These are phyloP conservation scores for Temnothorax unifasciatus DNA, from an alignment of 2,888 invertebrate genomes.

Conservation along the genomic window DNA sequence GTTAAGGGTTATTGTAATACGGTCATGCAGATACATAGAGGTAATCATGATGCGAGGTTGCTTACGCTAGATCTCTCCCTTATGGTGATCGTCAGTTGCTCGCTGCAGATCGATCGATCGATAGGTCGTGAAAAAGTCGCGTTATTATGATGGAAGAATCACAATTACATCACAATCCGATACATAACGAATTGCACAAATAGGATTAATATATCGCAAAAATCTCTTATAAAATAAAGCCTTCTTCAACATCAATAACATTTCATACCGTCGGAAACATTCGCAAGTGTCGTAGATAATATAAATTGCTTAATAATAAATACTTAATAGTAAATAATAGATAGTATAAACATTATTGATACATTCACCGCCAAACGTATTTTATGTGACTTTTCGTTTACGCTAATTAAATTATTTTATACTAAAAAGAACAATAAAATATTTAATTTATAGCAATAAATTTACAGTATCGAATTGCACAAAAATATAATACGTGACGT, in stretches of 20 bases:
- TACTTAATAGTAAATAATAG: constrained; percentile 21
- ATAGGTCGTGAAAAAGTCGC: constrained; percentile 48
- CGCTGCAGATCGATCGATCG: constrained; percentile 48
- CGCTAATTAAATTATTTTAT: background rate
- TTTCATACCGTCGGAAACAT: constrained; percentile 19
- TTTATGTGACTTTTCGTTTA: background rate
- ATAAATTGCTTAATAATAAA: constrained; percentile 31
- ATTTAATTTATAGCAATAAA: no score
- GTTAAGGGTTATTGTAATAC: constrained; percentile 58
- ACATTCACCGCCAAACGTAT: background rate
- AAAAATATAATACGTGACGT: background rate
- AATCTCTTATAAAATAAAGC: constrained; percentile 34
- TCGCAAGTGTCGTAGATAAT: constrained; percentile 9
- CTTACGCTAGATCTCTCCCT: constrained; percentile 49
- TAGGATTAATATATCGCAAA: background rate
- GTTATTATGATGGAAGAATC: constrained; percentile 34
- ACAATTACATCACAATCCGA: constrained; percentile 21
- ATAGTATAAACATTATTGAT: constrained; percentile 25
- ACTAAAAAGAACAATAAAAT: background rate
- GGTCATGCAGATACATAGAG: constrained; percentile 72
- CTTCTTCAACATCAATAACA: constrained; percentile 14
- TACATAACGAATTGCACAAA: constrained; percentile 29
- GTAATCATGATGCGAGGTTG: constrained; percentile 76
- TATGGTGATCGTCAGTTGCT: constrained; percentile 52
- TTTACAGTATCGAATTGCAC: background rate